Conservation (phyloP, 2,113 vertebrate genomes). For the Litocranius walleri region DNA sequence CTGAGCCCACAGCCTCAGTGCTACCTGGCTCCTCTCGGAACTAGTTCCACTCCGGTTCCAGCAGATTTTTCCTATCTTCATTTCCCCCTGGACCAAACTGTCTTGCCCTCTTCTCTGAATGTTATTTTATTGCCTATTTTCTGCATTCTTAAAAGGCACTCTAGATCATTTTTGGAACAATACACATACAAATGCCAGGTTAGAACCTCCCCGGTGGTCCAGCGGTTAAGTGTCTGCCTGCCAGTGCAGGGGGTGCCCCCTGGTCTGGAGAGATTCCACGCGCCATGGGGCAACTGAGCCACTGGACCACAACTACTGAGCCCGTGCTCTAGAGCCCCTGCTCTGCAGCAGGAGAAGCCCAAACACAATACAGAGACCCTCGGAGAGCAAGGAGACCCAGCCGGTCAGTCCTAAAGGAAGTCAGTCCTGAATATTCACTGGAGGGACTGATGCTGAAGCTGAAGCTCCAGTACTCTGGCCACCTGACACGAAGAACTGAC, state of each 20-base stretch:
- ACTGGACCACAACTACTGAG: not conserved
- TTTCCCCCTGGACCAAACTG: not conserved
- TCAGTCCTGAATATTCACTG: not conserved
- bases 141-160: not conserved
- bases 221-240: not conserved
- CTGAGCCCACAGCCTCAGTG: accelerated
- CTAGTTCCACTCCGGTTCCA: not conserved
- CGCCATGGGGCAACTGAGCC: not conserved
- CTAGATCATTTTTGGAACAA: not conserved
- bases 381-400: not conserved
- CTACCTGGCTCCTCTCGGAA: accelerated
- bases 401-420: not conserved
- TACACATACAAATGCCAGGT: not conserved
- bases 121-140: not conserved
- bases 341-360: not conserved
- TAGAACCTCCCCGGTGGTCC: not conserved
- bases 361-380: not conserved
- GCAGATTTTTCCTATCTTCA: not conserved
- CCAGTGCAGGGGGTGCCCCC: not conserved
- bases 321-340: not conserved
- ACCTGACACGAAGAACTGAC: accelerated
- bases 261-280: not conserved
- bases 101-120: not conserved
- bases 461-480: not conserved
- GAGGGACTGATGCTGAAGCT: not conserved